Evolutionary conservation across 2,797 vertebrate genomes (phyloP).

Genomic region (Hemitrygon akajei): DNA sequence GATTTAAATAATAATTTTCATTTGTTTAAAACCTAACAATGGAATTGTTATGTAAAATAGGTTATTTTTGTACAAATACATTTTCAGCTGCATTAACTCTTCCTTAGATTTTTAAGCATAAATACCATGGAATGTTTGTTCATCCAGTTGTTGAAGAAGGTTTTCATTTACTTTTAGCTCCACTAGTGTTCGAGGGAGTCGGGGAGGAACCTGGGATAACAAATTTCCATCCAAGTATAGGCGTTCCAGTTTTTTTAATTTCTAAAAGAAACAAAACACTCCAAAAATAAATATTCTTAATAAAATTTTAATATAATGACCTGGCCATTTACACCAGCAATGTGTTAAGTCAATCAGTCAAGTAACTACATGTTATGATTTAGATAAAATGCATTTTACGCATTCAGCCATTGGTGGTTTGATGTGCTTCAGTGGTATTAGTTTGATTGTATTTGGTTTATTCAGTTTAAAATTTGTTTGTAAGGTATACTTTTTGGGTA

Average conservation of each 20-base stretch:
- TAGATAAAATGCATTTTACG: not conserved
- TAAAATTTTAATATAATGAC: not conserved
- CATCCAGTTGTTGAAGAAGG: constrained; percentile 63
- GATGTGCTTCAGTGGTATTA: not conserved
- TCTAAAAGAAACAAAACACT: constrained; percentile 53
- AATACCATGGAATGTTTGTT: constrained; percentile 74
- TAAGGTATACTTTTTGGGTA: not conserved
- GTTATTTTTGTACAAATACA: not conserved
- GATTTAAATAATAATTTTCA: not conserved
- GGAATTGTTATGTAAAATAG: not conserved
- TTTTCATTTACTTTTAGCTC: constrained; percentile 96
- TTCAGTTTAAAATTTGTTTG: not conserved
- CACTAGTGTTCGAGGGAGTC: constrained; percentile 75
- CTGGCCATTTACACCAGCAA: not conserved
- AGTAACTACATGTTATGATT: not conserved
- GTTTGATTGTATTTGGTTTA: not conserved
- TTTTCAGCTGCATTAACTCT: not conserved
- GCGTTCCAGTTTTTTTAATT: constrained; percentile 76
- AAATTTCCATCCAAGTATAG: constrained; percentile 88
- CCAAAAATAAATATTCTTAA: not conserved
- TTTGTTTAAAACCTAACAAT: not conserved
- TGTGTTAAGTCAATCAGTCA: not conserved
- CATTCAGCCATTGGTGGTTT: not conserved
- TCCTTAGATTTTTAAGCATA: not conserved
- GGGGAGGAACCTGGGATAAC: constrained; percentile 65